phyloP scores from a whole-genome alignment of 1,140 invertebrate species.

The Anthonomus grandis region DNA sequence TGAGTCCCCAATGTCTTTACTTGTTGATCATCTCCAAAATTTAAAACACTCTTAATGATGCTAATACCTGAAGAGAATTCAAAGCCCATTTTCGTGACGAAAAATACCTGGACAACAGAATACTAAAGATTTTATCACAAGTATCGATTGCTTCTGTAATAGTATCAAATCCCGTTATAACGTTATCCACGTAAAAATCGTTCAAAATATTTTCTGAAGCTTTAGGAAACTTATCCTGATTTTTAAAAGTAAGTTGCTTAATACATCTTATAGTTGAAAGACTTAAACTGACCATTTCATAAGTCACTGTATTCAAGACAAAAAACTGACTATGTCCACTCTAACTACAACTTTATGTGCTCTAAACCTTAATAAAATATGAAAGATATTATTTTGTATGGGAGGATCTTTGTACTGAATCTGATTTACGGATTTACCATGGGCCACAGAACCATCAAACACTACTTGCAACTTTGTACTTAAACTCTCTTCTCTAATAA shows the following conservation, averaged over 20 bases:
- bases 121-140: not conserved
- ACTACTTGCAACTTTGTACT: not conserved
- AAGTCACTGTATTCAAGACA: not conserved
- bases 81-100: not conserved
- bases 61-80: not conserved
- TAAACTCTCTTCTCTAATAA: too few relatives aligned
- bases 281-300: too few relatives aligned
- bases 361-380: too few relatives aligned
- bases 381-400: too few relatives aligned
- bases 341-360: not conserved
- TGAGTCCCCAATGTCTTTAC: not conserved
- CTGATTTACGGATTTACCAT: not conserved
- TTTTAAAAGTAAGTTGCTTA: not conserved
- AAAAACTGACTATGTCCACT: too few relatives aligned
- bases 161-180: not conserved
- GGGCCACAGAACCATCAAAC: not conserved
- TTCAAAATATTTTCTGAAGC: not conserved
- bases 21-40: too few relatives aligned
- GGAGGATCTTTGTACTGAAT: not conserved
- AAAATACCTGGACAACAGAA: not conserved
- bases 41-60: not conserved
- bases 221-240: not conserved
- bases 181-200: not conserved
- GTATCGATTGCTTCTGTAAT: not conserved
- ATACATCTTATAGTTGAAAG: not conserved